These are phyloP conservation scores for Apamea monoglypha DNA, from an alignment of 2,888 invertebrate genomes.

Conservation along the genomic window DNA sequence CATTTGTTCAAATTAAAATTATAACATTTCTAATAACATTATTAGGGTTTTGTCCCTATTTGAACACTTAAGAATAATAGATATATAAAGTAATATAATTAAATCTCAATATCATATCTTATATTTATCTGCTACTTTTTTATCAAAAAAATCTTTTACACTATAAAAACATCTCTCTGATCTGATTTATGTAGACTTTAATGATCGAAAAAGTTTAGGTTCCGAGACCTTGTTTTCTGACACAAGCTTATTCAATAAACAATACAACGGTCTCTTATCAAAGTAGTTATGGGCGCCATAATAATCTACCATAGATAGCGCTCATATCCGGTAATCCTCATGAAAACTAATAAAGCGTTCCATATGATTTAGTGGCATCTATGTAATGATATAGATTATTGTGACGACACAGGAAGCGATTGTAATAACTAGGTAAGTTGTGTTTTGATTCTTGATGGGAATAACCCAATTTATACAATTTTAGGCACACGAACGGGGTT, in stretches of 20 bases:
- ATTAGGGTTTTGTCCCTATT: too few relatives aligned
- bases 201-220: neutral
- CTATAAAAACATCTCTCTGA: neutral
- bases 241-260: slow-evolving; percentile 14
- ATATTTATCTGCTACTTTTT: too few relatives aligned
- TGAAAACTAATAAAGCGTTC: slow-evolving; percentile 48
- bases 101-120: too few relatives aligned
- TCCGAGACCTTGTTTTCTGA: neutral
- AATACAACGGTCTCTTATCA: slow-evolving; percentile 17
- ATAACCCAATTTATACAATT: too few relatives aligned
- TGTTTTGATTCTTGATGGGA: too few relatives aligned
- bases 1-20: too few relatives aligned
- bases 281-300: slow-evolving; percentile 18
- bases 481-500: too few relatives aligned
- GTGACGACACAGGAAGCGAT: slow-evolving; percentile 33
- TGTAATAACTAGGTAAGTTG: neutral
- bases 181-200: neutral
- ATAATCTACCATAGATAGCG: slow-evolving; percentile 34
- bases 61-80: too few relatives aligned
- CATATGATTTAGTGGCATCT: slow-evolving; percentile 30
- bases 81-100: too few relatives aligned
- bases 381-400: slow-evolving; percentile 28
- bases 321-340: slow-evolving; percentile 28
- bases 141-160: too few relatives aligned
- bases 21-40: too few relatives aligned